Conservation (phyloP, 37 sponge, comb jelly and placozoan genomes). For the Amphimedon queenslandica region DNA sequence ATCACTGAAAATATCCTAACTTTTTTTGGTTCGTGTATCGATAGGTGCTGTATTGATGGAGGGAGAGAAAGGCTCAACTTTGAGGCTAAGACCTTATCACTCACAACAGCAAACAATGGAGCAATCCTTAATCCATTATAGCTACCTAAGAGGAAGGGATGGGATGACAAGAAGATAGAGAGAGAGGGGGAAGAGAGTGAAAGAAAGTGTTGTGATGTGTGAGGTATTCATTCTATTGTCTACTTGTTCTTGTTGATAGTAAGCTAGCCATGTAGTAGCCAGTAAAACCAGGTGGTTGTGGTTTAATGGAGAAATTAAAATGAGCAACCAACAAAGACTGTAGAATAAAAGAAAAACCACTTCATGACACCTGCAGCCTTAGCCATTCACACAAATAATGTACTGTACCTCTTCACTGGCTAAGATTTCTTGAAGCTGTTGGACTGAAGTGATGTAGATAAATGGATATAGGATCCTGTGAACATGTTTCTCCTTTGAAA, state of each 20-base stretch:
- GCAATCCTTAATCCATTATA: not conserved
- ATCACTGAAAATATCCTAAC: no score
- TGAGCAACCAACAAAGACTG: not conserved
- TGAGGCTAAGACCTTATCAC: not conserved
- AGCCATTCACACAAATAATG: not conserved
- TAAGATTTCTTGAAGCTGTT: slow-evolving; percentile 7
- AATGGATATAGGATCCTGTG: not conserved
- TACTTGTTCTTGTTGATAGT: not conserved
- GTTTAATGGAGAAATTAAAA: not conserved
- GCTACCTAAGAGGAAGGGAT: no score
- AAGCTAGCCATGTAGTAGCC: not conserved
- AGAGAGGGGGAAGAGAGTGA: no score
- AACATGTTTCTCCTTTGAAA: no score
- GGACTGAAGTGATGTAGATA: slow-evolving; percentile 1
- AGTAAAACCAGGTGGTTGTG: not conserved
- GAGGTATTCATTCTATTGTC: no score
- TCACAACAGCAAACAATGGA: not conserved
- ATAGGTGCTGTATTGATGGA: not conserved
- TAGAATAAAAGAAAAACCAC: not conserved
- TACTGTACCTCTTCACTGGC: not conserved
- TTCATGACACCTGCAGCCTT: not conserved
- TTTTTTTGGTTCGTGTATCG: no score
- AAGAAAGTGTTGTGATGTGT: no score
- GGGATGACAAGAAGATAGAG: no score
- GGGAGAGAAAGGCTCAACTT: not conserved